These are phyloP conservation scores for Leptinotarsa haldemani DNA, from an alignment of 2,888 invertebrate species.

Conservation along the genomic window DNA sequence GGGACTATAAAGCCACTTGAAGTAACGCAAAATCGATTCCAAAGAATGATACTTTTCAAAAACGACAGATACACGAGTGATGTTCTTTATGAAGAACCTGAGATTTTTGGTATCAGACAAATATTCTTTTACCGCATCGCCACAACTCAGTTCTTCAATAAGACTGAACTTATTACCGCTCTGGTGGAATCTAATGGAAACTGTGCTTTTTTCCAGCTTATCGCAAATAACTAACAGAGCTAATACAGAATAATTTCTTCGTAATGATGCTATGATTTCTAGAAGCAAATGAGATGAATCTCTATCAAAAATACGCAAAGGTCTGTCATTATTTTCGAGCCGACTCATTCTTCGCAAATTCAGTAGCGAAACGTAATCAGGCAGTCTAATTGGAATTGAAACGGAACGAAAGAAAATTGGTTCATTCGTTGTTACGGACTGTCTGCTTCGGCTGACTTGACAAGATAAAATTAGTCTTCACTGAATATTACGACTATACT, in stretches of 20 bases:
- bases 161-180: too few relatives aligned
- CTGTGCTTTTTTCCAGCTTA: conserved; percentile 17
- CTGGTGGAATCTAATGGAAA: not conserved
- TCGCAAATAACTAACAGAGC: conserved; percentile 31
- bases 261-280: conserved; percentile 39
- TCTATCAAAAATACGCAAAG: conserved; percentile 50
- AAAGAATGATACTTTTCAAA: too few relatives aligned
- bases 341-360: conserved; percentile 53
- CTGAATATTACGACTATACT: too few relatives aligned
- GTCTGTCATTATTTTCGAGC: conserved; percentile 53
- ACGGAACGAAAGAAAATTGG: conserved; percentile 16
- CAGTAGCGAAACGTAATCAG: conserved; percentile 48
- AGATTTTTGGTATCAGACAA: too few relatives aligned
- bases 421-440: not conserved
- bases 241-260: conserved; percentile 31
- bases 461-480: too few relatives aligned
- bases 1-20: too few relatives aligned
- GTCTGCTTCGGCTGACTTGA: not conserved
- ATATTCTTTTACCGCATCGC: too few relatives aligned
- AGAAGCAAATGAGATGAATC: conserved; percentile 51
- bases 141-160: too few relatives aligned
- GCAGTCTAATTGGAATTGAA: conserved; percentile 20
- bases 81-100: too few relatives aligned
- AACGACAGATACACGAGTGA: too few relatives aligned
- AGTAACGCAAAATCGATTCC: too few relatives aligned